Base-by-base conservation (phyloP, 2,888 invertebrate species). In the Priocnemis perturbator region DNA sequence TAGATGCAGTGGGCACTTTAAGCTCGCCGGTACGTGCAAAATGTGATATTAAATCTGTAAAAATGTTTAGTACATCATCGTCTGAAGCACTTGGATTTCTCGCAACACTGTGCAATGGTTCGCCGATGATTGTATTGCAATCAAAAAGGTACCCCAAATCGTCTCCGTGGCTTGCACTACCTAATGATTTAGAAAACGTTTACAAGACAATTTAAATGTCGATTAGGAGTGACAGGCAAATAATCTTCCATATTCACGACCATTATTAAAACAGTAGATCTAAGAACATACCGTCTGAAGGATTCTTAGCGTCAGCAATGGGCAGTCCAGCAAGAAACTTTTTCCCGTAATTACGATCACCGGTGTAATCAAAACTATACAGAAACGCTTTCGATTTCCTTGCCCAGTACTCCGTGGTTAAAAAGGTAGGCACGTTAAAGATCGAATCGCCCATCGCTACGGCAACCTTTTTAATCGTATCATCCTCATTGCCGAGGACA, bases 341-440 rank as follows among this genome's bases (percentile, higher is more conserved):
- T 11, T 91, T 90, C 2, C 94, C 94, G 71, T 91, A 91, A 68
- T 91, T 92, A 21, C 91, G 90, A 75, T 92, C 92, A 0, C 94
- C 93, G 9, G 90, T 89, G 78, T 95, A 93, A 78, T 95, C 95
- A 84, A 95, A 95, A 83, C 94, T 93, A 86, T 95, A 95, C 62
- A 95, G 90, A 84, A 91, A 95, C 0, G 94, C 92, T 0, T 93
- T 91, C 0, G 93, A 92, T 57, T 90, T 88, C 69, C 93, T 92
- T 0, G 90, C 86, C 95, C 95, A 95, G n/a, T 92, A 90, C 73
- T 93, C 90, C 0, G 93, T 93, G 4, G 93, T 94, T 59, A 94
- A 89, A 84, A 93, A 94, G 0, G 94, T 94, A 0, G 95, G 95
- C 61, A 94, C 91, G 84, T 95, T 95, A 84, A 95, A 95, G 19